Conservation (phyloP, 2,113 vertebrate species). For the Lepisosteus oculatus region DNA sequence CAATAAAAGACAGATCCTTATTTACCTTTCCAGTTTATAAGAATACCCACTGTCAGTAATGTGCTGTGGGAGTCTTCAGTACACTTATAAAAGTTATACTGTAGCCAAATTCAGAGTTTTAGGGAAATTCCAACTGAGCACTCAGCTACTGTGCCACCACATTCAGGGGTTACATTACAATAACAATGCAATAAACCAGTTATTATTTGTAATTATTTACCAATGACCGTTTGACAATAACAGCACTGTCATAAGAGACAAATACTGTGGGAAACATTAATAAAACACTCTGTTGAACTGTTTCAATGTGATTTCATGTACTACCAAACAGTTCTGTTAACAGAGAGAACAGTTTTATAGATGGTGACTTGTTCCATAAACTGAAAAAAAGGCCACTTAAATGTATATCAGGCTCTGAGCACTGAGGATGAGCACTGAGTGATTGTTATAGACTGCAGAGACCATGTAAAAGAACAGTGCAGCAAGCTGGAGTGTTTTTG, state of each 20-base stretch:
- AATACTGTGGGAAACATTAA: neutral
- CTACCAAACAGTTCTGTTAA: neutral
- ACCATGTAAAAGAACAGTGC: neutral
- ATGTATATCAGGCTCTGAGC: too few relatives aligned
- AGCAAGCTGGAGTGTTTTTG: neutral
- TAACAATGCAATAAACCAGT: neutral
- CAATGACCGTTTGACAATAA: neutral
- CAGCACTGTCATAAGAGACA: too few relatives aligned
- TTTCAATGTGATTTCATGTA: neutral
- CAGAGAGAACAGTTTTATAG: slow-evolving; percentile 11
- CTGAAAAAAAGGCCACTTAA: neutral
- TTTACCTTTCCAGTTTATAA: slow-evolving; percentile 13
- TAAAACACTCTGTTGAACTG: neutral
- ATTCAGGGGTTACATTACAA: neutral
- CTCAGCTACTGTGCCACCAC: neutral
- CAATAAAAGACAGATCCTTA: slow-evolving; percentile 10
- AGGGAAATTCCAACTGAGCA: neutral
- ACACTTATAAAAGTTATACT: slow-evolving; percentile 14
- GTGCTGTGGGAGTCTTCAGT: neutral
- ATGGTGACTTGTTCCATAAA: slow-evolving; percentile 6
- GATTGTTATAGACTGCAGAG: neutral
- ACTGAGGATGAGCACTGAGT: neutral
- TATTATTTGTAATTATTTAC: slow-evolving; percentile 6
- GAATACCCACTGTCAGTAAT: neutral
- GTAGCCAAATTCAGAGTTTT: neutral